These are phyloP conservation scores for Anorthoa munda DNA, from an alignment of 2,888 invertebrate species.

Conservation along the genomic window DNA sequence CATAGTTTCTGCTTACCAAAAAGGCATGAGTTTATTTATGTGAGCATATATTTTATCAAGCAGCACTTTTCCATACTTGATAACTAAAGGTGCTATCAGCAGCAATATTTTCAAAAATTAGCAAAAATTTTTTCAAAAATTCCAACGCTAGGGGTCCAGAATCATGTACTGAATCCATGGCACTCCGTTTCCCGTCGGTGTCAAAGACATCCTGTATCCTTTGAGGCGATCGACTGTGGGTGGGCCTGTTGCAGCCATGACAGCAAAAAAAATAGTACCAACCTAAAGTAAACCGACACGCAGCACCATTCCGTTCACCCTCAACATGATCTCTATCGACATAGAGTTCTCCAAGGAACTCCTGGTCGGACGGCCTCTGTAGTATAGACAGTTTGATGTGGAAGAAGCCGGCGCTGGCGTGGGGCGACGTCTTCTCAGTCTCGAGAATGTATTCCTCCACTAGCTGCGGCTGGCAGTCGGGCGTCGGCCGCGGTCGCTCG, in stretches of 20 bases:
- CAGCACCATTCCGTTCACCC: constrained; percentile 94
- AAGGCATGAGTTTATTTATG: too few species aligned
- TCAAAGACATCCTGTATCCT: too few species aligned
- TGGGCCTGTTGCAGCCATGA: too few species aligned
- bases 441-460: constrained; percentile 97
- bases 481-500: constrained; percentile 92
- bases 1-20: too few species aligned
- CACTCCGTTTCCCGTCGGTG: too few species aligned
- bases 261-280: constrained; percentile 56
- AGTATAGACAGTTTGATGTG: constrained; percentile 96
- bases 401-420: constrained; percentile 92
- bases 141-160: too few species aligned
- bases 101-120: too few species aligned
- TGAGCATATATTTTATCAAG: background rate
- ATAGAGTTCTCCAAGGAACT: constrained; percentile 97
- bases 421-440: constrained; percentile 93
- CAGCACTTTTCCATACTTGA: background rate
- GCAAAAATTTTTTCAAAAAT: too few species aligned
- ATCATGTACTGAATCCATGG: too few species aligned
- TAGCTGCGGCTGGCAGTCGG: constrained; percentile 94
- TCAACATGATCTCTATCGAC: constrained; percentile 96
- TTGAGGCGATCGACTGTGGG: too few species aligned
- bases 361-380: constrained; percentile 96
- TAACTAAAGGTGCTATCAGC: background rate
- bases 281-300: constrained; percentile 94